Evolutionary conservation across 2,797 vertebrate genomes (phyloP).

Genomic region (Adelosebastes latens): DNA sequence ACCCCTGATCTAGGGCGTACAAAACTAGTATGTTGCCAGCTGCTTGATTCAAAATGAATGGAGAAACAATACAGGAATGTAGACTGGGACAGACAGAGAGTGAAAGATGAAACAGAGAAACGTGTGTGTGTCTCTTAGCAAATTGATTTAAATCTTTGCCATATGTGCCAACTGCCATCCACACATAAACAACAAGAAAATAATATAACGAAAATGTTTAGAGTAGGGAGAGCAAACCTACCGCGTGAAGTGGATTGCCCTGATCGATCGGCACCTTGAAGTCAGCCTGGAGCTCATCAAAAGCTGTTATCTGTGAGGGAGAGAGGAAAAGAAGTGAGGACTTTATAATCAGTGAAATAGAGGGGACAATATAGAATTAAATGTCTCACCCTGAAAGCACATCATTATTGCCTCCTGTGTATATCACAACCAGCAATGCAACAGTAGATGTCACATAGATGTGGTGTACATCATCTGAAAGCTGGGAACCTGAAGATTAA

Average conservation of each 20-base stretch:
- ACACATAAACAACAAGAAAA: neutral
- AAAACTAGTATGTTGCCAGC: conserved; percentile 34
- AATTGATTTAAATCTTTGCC: neutral
- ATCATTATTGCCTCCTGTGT: neutral
- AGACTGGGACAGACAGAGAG: neutral
- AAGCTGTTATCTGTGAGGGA: conserved; percentile 91
- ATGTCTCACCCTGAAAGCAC: neutral
- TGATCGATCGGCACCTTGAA: conserved; percentile 98
- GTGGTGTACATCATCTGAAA: too few relatives aligned
- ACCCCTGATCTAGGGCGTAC: too few relatives aligned
- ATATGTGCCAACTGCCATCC: neutral
- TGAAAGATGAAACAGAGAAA: neutral
- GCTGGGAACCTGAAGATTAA: too few relatives aligned
- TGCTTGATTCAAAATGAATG: conserved; percentile 58
- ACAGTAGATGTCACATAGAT: too few relatives aligned
- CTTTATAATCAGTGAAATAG: conserved; percentile 8
- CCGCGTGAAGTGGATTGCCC: conserved; percentile 95
- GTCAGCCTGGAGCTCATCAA: conserved; percentile 96
- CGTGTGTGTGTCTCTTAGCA: neutral
- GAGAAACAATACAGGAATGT: neutral
- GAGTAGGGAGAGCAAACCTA: conserved; percentile 73
- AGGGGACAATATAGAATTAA: conserved; percentile 30
- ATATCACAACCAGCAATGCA: neutral
- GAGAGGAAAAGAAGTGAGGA: conserved; percentile 41
- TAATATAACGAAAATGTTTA: neutral